Evolutionary conservation across 2,113 vertebrate genomes (phyloP).

Genomic region (Edolisoma coerulescens): DNA sequence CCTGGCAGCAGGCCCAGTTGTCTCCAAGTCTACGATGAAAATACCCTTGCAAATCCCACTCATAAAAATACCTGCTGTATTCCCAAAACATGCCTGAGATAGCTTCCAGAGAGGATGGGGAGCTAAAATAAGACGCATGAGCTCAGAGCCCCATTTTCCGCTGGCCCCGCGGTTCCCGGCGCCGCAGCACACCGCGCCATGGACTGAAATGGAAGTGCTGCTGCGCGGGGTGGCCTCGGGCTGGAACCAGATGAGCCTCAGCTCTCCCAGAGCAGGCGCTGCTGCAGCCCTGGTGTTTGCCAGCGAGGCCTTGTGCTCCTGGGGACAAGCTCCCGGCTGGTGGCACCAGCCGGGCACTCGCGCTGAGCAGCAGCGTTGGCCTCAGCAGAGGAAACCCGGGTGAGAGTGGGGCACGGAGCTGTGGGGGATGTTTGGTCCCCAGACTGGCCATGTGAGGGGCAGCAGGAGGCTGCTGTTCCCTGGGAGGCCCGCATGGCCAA

Average conservation of each 20-base stretch:
- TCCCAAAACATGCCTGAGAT: constrained; percentile 72
- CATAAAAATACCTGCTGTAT: constrained; percentile 71
- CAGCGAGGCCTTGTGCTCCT: neutral
- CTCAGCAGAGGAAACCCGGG: neutral
- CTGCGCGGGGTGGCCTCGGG: accelerated
- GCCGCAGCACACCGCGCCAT: neutral
- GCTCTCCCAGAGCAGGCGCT: neutral
- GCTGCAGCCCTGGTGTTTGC: neutral
- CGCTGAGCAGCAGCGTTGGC: neutral
- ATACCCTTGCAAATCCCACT: constrained; percentile 73
- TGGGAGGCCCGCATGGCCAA: accelerated
- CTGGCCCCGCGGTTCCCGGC: neutral
- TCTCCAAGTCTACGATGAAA: constrained; percentile 67
- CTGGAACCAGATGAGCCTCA: accelerated
- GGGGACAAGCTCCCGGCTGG: neutral
- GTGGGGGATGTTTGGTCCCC: neutral
- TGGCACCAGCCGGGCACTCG: neutral
- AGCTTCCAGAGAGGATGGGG: constrained; percentile 74
- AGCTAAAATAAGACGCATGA: constrained; percentile 73
- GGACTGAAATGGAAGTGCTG: constrained; percentile 48
- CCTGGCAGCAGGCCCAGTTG: constrained; percentile 52
- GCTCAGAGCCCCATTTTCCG: constrained; percentile 66
- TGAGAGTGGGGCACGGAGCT: neutral
- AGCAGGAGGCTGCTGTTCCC: neutral
- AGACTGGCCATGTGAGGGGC: neutral